Evolutionary conservation across 64 coral and sea anemone species (phyloP), one percentile per base, ranked within the genome.

Genomic region (Dendronephthya gigantea): DNA sequence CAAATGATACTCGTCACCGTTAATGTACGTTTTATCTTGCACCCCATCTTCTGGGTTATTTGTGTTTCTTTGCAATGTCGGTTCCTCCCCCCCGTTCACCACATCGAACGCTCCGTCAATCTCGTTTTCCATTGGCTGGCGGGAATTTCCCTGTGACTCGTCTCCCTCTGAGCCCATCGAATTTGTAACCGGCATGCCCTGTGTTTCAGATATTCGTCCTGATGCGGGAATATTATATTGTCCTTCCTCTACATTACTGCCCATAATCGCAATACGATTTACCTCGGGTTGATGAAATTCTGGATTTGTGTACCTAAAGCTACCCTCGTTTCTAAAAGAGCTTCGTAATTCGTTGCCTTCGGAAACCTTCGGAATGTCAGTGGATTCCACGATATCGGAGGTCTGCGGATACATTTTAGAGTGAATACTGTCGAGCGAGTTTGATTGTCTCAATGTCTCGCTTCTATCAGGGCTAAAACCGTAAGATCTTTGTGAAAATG

Each of bases 1-100:
- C 22, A 79, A 79, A 35, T 79, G 72, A 79, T 79, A 79, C 9
- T 79, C 72, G 16, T 39, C 72, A 12, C 72, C 72, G 36, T 79
- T 39, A 34, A 79, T 79, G 15, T 28, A 79, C 32, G 32, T 36
- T 36, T 79, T 39, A 34, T 79, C 32, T 79, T 36, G 3, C 25
- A 36, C 72, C 28, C 36, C 32, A 19, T 79, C 72, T 14, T 79
- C 72, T 4, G 72, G 72, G 72, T 79, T 79, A 79, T 79, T 33
- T 36, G 72, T 79, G 30, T 79, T 39, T 36, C 72, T 34, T 19
- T 33, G 72, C 15, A 79, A 39, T 36, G 31, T 39, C 13, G 72
- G 72, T 12, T 23, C 55, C 17, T 33, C 72, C 15, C 72, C 72
- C 15, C 36, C 72, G 15, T 79, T 33, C 15, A 14, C 72, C 11